Base-by-base conservation (phyloP, 2,888 invertebrate genomes). In the Craniophora ligustri region DNA sequence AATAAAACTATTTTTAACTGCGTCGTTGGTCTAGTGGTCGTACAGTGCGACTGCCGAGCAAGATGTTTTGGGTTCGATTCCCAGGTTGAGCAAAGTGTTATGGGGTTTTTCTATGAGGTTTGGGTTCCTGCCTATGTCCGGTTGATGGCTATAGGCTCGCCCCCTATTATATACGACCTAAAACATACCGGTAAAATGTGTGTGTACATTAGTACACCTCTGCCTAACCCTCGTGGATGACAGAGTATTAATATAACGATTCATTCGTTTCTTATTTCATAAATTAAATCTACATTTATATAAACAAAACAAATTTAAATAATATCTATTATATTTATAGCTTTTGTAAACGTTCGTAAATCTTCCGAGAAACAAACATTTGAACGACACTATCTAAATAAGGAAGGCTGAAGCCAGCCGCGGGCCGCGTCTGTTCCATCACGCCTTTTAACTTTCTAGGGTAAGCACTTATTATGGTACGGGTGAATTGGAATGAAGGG, bases 381-480 rank as follows among this genome's bases (percentile, higher is more conserved):
- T 64, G 70, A 71, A 30, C 30, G 67, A 71, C 67, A 11, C 64
- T 75, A 63, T 65, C 55, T 60, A 58, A 67, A 74, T 73, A 70
- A 60, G 60, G 50, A 34, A 60, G 32, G 46, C 51, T n/a, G 53
- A 53, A 67, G 53, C 23, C 3, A 15, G 28, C 40, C 47, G 13
- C 48, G 21, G 44, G 42, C 50, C 15, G 40, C 32, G 34, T 38
- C 31, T 13, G 45, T 7, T 15, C 16, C 35, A 41, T 54, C 26
- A 48, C 45, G 46, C 36, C 31, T 51, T 55, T 47, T 51, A 63
- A 28, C 21, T 49, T 42, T 42, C 10, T 49, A n/a, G 21, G 7
- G 26, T 38, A 35, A 42, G 21, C 15, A 32, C 35, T 28, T 8
- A n/a, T n/a, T n/a, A 4, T 21, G 5, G 4, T 36, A 18, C n/a